Conservation (phyloP, 2,888 invertebrate genomes). For the Mythimna albipuncta region DNA sequence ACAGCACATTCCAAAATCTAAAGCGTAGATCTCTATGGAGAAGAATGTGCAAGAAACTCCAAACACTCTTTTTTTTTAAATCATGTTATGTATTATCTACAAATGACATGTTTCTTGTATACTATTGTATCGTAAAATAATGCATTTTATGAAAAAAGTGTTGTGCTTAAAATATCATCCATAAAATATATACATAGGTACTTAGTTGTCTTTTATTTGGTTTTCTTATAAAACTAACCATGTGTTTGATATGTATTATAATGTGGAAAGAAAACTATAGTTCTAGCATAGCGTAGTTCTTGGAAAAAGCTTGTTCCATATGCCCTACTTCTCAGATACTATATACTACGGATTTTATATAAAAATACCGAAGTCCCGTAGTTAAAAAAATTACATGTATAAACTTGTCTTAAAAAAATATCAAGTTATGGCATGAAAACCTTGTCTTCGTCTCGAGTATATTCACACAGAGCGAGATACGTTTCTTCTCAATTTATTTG, state of each 20-base stretch:
- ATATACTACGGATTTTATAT: neutral
- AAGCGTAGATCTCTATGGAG: too few relatives aligned
- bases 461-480: constrained; percentile 4
- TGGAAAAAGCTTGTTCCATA: neutral
- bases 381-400: neutral
- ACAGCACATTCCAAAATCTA: too few relatives aligned
- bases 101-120: too few relatives aligned
- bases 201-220: too few relatives aligned
- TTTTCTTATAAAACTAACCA: too few relatives aligned
- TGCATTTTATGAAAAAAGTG: too few relatives aligned
- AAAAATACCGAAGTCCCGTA: neutral
- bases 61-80: too few relatives aligned
- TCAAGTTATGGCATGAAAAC: constrained; percentile 7
- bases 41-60: too few relatives aligned
- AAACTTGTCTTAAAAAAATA: neutral
- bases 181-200: too few relatives aligned
- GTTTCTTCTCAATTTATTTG: constrained; percentile 50
- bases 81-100: too few relatives aligned
- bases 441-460: constrained; percentile 10
- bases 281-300: neutral
- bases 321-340: neutral
- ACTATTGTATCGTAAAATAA: too few relatives aligned
- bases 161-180: too few relatives aligned
- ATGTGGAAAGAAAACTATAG: neutral
- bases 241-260: neutral